Evolutionary conservation across 2,113 vertebrate genomes (phyloP).

Genomic region (Nerophis lumbriciformis): DNA sequence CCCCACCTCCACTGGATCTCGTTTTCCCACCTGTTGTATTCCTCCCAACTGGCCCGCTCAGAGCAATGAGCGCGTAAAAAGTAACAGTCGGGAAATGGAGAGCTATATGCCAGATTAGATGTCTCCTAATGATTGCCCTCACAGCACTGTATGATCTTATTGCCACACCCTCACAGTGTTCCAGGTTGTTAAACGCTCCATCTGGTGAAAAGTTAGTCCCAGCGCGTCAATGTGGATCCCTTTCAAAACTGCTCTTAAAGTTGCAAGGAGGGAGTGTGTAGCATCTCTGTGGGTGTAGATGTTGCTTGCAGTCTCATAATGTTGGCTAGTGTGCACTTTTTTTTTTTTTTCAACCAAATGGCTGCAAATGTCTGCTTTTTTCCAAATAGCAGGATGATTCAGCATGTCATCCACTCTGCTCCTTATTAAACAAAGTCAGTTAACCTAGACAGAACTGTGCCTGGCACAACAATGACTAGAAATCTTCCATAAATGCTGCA

Average conservation of each 20-base stretch:
- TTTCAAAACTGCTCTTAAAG: conserved; percentile 62
- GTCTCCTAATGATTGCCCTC: conserved; percentile 29
- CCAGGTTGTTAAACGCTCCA: conserved; percentile 33
- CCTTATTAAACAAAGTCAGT: too few relatives aligned
- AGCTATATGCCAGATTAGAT: conserved; percentile 31
- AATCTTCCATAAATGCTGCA: too few relatives aligned
- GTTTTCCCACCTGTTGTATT: conserved; percentile 6
- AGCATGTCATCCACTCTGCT: too few relatives aligned
- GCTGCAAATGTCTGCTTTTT: conserved; percentile 32
- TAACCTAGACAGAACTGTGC: too few relatives aligned
- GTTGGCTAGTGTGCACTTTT: conserved; percentile 40
- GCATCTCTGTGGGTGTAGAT: conserved; percentile 52
- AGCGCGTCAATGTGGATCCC: conserved; percentile 37
- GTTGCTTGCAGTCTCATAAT: conserved; percentile 54
- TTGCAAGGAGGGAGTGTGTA: conserved; percentile 53
- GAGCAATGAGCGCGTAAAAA: background rate
- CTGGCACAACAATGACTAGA: too few relatives aligned
- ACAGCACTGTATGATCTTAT: conserved; percentile 26
- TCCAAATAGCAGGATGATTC: too few relatives aligned
- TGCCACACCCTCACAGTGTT: conserved; percentile 37
- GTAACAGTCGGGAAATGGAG: conserved; percentile 6
- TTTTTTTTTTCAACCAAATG: conserved; percentile 49
- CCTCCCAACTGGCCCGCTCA: conserved; percentile 15
- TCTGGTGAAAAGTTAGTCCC: conserved; percentile 42
- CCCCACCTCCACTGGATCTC: conserved; percentile 35